These are phyloP conservation scores for Spodoptera exigua DNA, from an alignment of 2,888 invertebrate genomes.

Conservation along the genomic window DNA sequence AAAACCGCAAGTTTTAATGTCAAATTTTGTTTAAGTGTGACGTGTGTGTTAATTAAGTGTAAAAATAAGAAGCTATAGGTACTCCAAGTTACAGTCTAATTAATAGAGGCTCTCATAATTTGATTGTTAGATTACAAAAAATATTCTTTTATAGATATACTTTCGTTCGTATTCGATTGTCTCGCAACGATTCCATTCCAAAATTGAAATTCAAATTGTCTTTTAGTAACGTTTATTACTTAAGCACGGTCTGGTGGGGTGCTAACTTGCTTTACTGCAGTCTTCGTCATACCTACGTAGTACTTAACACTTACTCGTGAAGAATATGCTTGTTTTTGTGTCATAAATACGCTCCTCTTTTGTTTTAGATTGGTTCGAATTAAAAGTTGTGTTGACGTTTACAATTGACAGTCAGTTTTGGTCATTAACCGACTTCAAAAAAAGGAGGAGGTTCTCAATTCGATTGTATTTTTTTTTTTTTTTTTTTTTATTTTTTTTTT, in stretches of 20 bases:
- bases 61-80: too few relatives aligned
- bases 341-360: constrained; percentile 7
- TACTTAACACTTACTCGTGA: constrained; percentile 42
- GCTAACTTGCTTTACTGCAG: constrained; percentile 34
- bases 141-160: constrained; percentile 1
- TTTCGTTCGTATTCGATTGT: background rate
- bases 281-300: constrained; percentile 20
- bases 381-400: constrained; percentile 27
- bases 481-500: too few relatives aligned
- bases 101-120: too few relatives aligned
- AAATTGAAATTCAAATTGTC: constrained; percentile 41
- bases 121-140: too few relatives aligned
- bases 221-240: constrained; percentile 51
- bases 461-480: too few relatives aligned
- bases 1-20: background rate
- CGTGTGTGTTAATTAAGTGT: too few relatives aligned
- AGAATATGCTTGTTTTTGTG: constrained; percentile 27
- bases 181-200: constrained; percentile 9
- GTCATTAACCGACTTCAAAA: too few relatives aligned
- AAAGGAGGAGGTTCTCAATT: too few relatives aligned
- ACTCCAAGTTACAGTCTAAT: too few relatives aligned
- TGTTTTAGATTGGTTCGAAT: constrained; percentile 32
- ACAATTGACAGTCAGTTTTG: constrained; percentile 14
- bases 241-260: constrained; percentile 53
- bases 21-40: background rate